phyloP scores from a whole-genome alignment of 64 coral and sea anemone species.

The Astreopora myriophthalma region DNA sequence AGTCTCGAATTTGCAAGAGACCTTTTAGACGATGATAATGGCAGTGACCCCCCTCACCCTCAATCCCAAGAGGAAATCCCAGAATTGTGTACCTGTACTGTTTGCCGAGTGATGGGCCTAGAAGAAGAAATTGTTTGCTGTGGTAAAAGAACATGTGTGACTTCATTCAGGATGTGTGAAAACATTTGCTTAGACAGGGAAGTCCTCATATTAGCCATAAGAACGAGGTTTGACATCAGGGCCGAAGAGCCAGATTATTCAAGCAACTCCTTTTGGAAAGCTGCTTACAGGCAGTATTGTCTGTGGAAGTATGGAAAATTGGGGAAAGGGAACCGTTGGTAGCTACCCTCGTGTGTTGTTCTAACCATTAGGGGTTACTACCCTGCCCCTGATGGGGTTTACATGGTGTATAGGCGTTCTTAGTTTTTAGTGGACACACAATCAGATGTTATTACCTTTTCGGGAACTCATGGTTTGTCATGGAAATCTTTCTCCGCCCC shows the following conservation, averaged over 20 bases:
- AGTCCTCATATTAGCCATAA: slow-evolving; percentile 35
- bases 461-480: background rate
- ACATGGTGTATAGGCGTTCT: slow-evolving; percentile 33
- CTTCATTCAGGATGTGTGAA: slow-evolving; percentile 51
- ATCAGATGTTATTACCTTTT: slow-evolving; percentile 10
- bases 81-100: slow-evolving; percentile 59
- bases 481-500: background rate
- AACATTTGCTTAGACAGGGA: slow-evolving; percentile 72
- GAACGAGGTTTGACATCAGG: slow-evolving; percentile 27
- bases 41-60: background rate
- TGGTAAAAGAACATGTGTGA: slow-evolving; percentile 30
- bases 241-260: slow-evolving; percentile 66
- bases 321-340: slow-evolving; percentile 54
- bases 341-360: slow-evolving; percentile 66
- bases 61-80: background rate
- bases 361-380: slow-evolving; percentile 31
- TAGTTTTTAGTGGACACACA: slow-evolving; percentile 3
- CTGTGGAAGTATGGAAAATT: slow-evolving; percentile 71
- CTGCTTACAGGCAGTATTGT: slow-evolving; percentile 46
- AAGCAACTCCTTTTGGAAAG: slow-evolving; percentile 34
- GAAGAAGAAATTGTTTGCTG: slow-evolving; percentile 68
- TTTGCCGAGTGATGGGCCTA: slow-evolving; percentile 27
- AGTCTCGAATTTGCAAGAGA: slow-evolving; percentile 73
- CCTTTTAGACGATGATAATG: background rate
- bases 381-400: slow-evolving; percentile 22